phyloP scores from a whole-genome alignment of 2,113 vertebrate genomes.

The Gobius niger region DNA sequence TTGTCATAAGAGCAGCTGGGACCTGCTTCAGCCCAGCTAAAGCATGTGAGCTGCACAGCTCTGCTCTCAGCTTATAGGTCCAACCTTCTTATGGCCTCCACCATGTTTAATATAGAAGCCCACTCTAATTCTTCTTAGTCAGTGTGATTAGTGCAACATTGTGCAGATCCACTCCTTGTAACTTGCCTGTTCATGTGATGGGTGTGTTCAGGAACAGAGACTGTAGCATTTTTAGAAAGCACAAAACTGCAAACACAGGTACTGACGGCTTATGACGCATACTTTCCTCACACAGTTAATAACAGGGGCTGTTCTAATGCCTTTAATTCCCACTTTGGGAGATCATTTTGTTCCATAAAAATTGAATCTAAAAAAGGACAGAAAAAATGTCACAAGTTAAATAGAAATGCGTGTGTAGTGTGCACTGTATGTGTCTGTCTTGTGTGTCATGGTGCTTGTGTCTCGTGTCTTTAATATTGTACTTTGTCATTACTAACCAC shows the following conservation, averaged over 20 bases:
- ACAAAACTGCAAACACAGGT: conserved; percentile 50
- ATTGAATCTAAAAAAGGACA: background rate
- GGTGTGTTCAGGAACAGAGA: conserved; percentile 54
- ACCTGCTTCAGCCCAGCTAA: conserved; percentile 55
- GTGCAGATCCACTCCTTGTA: conserved; percentile 49
- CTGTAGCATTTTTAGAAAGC: conserved; percentile 35
- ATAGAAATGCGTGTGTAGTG: background rate
- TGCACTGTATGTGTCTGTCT: conserved; percentile 19
- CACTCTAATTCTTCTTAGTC: conserved; percentile 43
- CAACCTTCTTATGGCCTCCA: conserved; percentile 42
- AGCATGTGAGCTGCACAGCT: conserved; percentile 57
- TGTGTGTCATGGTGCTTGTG: conserved; percentile 67
- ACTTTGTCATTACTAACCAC: conserved; percentile 43
- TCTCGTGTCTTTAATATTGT: conserved; percentile 18
- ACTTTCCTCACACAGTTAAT: conserved; percentile 33
- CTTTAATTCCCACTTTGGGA: conserved; percentile 15
- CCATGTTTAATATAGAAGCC: conserved; percentile 34
- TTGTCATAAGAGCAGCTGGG: conserved; percentile 74
- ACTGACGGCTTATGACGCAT: conserved; percentile 55
- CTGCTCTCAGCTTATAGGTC: conserved; percentile 55
- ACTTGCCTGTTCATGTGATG: conserved; percentile 70
- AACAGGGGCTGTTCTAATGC: conserved; percentile 12
- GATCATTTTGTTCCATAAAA: conserved; percentile 1
- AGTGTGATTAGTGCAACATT: conserved; percentile 29
- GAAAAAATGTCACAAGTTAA: background rate